Evolutionary conservation across 2,113 vertebrate species (phyloP), one percentile per base, ranked within the genome.

Genomic region (Podiceps cristatus): DNA sequence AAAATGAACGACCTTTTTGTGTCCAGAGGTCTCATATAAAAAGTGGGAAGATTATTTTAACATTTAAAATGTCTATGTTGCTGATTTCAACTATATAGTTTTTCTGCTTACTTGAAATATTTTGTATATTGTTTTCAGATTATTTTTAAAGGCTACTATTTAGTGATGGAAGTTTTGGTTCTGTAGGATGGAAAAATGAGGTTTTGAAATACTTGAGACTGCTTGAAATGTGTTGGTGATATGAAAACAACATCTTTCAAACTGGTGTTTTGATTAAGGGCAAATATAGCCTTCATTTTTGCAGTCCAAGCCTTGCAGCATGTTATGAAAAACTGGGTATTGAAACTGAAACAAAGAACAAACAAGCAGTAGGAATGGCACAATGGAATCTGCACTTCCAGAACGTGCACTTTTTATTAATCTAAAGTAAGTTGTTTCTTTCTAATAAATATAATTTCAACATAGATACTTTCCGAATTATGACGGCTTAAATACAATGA

Each of bases 331-430:
- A 94, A 49, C 33, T 59, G 44, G 16, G 9, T 56, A 49, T 18
- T 84, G 20, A 72, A 90, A 77, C 19, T 52, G 76, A 86, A 80
- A 79, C 35, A 20, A 60, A 24, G 62, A 73, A 33, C 18, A 66
- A 80, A 45, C 25, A 82, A 93, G 88, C 52, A 90, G 59, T 42
- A 86, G 59, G 73, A 92, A 66, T n/a, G 28, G 29, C 81, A 50
- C 89, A 81, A 88, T 44, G 35, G 83, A 92, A 58, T 84, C 82
- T 92, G 86, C 68, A 24, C 58, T 95, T 92, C 81, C 10, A 69
- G 60, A 86, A 84, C 44, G 88, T 95, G 52, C 35, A 88, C 64
- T 90, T 93, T 92, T 93, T 84, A 73, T 64, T 92, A 74, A 77
- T 72, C 52, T 81, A 44, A 93, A 88, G 17, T n/a, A 59, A 95